Base-by-base conservation (phyloP, 2,797 vertebrate species). In the Mormyrus hasselquistii region DNA sequence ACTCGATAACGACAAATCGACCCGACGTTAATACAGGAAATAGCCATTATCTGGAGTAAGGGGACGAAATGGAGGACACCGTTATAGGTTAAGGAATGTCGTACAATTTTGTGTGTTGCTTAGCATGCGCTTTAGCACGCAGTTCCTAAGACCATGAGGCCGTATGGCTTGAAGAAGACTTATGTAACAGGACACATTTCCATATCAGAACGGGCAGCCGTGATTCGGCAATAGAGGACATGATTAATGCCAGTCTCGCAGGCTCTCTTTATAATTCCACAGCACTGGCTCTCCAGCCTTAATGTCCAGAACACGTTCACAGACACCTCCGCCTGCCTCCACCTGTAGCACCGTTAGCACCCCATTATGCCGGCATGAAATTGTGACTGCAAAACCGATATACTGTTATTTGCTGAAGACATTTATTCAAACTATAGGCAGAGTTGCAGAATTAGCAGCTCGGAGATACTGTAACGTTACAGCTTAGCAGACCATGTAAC, bases 171-270 rank as follows among this genome's bases (percentile, higher is more conserved):
- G 34, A 53, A 79, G 44, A 50, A 49, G 62, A 87, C 65, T 89
- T 87, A 50, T 34, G 62, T 73, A 89, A 52, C 29, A 53, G 85
- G 49, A 76, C 62, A 22, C 19, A 87, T 87, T 89, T 89, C 85
- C 85, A 87, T 89, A 89, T 87, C 85, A 49, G 50, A 87, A 87
- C 5, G 69, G 22, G 29, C 50, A 19, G 62, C 14, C 62, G 38
- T 87, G 65, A 76, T 87, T 55, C 47, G 65, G 49, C 85, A 49
- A 89, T 41, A 52, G 65, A 76, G 65, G 57, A 38, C 41, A 8
- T 84, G 49, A 73, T 89, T 89, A 87, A 47, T 49, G 22, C 14
- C 53, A 59, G 47, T 76, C 12, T 76, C 87, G 1, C 22, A 55
- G 57, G 53, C 41, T 52, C 62, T 57, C 55, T 49, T 44, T 83